Evolutionary conservation across 2,888 invertebrate genomes (phyloP), one percentile per base, ranked within the genome.

Genomic region (Laspeyria flexula): DNA sequence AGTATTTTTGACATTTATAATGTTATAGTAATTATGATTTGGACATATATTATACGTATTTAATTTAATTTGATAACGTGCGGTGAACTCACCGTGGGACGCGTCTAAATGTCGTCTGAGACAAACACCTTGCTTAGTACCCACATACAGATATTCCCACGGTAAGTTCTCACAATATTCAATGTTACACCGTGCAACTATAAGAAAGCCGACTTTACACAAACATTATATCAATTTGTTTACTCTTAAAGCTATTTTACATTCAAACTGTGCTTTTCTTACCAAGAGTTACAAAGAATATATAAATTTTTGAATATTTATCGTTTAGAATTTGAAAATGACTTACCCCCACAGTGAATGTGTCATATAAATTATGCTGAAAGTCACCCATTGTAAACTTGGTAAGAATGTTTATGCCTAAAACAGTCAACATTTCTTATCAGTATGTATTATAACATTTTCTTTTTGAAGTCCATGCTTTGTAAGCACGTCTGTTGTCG

Each of bases 181-280:
- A 41, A 38, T 45, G 23, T 48, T 55, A 53, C 41, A 47, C 43
- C 31, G 65, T 65, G 62, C 67, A 65, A 46, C 54, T 62, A 54
- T 18, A 63, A 56, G 45, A 60, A 65, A 67, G 67, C 67, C 55
- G 64, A 62, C 41, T 52, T 54, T 45, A 59, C 47, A 56, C 62
- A 66, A 55, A 44, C 48, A 59, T 49, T 25, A 61, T 44, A 63
- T 55, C 44, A 41, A 59, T 48, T 38, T 49, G 43, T 43, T 51
- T 47, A 57, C 48, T 37, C 60, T 70, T 67, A 70, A 60, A 70
- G 53, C 71, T 67, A 70, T 62, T 57, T 52, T 43, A 67, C 55
- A 60, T 63, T 53, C 40, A 60, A 70, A 57, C 57, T 53, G 70
- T 57, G 63, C 59, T 60, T 31, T 42, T n/a, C 30, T 29, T 41